A percentile compares a stretch with the other conserved stretches of the same genome.
Conservation (phyloP, 2,888 invertebrate species). For the Drosophila anomalata region DNA sequence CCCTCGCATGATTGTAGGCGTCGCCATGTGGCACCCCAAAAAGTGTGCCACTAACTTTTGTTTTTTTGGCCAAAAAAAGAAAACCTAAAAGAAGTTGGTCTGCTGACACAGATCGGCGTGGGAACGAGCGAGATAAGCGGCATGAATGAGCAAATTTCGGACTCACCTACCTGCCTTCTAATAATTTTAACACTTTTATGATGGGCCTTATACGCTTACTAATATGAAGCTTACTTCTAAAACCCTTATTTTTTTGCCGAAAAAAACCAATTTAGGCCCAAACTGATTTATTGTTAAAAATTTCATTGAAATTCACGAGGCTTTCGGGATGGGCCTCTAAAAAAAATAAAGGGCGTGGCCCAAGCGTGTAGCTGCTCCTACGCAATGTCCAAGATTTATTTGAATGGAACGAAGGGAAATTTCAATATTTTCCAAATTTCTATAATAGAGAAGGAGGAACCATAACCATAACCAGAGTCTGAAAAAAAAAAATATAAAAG, state of each 20-base stretch:
- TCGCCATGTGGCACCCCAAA: constrained; percentile 37
- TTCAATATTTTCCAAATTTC: constrained; percentile 63
- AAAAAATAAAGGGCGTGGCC: constrained; percentile 62
- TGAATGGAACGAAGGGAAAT: constrained; percentile 61
- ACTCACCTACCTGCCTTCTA: not conserved
- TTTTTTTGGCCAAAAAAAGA: constrained; percentile 19
- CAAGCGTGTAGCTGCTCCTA: constrained; percentile 67
- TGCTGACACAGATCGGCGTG: constrained; percentile 37
- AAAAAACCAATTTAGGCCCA: constrained; percentile 31
- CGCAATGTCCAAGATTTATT: constrained; percentile 67
- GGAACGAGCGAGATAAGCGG: constrained; percentile 18
- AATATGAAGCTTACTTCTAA: not conserved
- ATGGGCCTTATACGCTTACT: too few relatives aligned
- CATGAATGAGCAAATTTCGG: not conserved
- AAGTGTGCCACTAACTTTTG: constrained; percentile 70
- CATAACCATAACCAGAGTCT: constrained; percentile 11
- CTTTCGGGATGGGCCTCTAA: constrained; percentile 26
- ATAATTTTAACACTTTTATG: not conserved
- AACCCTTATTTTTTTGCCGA: constrained; percentile 25
- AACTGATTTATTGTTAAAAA: constrained; percentile 72
- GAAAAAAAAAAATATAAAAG: constrained; percentile 6
- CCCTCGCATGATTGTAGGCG: constrained; percentile 57
- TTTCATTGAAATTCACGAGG: constrained; percentile 73
- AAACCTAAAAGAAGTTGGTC: constrained; percentile 26
- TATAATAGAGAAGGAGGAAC: constrained; percentile 14